phyloP scores from a whole-genome alignment of 64 coral and sea anemone genomes.

The Pachyseris speciosa region DNA sequence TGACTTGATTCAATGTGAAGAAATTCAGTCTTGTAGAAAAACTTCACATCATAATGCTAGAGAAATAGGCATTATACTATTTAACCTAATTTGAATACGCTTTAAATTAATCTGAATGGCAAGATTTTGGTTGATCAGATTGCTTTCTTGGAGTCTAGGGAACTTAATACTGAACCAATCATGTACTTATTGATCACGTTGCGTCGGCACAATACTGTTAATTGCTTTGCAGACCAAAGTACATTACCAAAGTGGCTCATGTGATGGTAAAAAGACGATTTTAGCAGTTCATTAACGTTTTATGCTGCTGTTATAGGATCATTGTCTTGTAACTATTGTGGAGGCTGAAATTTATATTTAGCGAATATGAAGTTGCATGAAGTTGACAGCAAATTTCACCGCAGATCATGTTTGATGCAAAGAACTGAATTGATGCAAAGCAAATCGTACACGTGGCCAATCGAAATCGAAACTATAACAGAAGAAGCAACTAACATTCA shows the following conservation, averaged over 20 bases:
- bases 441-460: not conserved
- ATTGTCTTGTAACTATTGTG: not conserved
- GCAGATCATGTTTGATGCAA: not conserved
- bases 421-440: not conserved
- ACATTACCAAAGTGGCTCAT: too few relatives aligned
- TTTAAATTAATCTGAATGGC: too few relatives aligned
- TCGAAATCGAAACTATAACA: not conserved
- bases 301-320: not conserved
- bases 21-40: too few relatives aligned
- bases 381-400: not conserved
- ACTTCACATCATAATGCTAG: too few relatives aligned
- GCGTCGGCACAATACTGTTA: conserved; percentile 1
- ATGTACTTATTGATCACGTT: too few relatives aligned
- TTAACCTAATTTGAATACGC: not conserved
- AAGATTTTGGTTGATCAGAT: not conserved
- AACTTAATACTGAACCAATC: too few relatives aligned
- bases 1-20: too few relatives aligned
- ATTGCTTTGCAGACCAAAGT: not conserved
- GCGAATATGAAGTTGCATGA: not conserved
- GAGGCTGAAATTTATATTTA: not conserved
- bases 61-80: too few relatives aligned
- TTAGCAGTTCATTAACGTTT: not conserved
- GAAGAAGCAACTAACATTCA: not conserved
- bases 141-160: not conserved
- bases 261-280: not conserved